A percentile compares a stretch with the other conserved stretches of the same genome.
phyloP scores from a whole-genome alignment of 2,888 invertebrate species.

The Aphidoletes aphidimyza region DNA sequence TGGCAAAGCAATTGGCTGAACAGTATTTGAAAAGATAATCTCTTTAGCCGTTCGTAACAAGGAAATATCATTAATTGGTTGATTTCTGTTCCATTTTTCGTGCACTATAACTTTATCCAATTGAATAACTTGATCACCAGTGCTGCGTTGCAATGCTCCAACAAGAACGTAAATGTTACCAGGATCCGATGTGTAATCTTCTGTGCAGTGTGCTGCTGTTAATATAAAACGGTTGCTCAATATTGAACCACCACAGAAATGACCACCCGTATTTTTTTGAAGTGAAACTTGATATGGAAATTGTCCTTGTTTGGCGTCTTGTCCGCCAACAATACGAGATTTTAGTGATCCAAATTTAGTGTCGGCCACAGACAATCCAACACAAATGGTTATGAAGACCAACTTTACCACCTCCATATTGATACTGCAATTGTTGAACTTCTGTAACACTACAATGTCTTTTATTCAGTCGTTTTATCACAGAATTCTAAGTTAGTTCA shows the following conservation, averaged over 20 bases:
- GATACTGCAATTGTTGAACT: too few species aligned
- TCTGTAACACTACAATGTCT: too few species aligned
- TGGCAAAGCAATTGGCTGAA: slow-evolving; percentile 53
- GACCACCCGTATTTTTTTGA: background rate
- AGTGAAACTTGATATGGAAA: slow-evolving; percentile 27
- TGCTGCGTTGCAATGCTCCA: background rate
- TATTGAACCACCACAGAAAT: slow-evolving; percentile 26
- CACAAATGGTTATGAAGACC: too few species aligned
- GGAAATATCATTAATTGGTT: background rate
- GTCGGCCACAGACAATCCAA: background rate
- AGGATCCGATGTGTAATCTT: background rate
- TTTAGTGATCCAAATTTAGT: background rate
- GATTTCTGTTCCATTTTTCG: background rate
- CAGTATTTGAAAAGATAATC: background rate
- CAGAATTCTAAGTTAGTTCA: too few species aligned
- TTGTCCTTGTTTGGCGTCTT: background rate
- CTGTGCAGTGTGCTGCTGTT: slow-evolving; percentile 5
- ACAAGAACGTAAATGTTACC: background rate
- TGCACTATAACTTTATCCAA: background rate
- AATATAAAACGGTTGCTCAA: background rate
- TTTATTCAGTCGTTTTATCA: too few species aligned
- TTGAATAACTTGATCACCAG: background rate
- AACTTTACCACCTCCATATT: too few species aligned
- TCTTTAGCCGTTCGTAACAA: background rate
- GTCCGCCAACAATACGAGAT: background rate